Conservation (phyloP, 2,888 invertebrate species). For the Carpatolechia fugitivella region DNA sequence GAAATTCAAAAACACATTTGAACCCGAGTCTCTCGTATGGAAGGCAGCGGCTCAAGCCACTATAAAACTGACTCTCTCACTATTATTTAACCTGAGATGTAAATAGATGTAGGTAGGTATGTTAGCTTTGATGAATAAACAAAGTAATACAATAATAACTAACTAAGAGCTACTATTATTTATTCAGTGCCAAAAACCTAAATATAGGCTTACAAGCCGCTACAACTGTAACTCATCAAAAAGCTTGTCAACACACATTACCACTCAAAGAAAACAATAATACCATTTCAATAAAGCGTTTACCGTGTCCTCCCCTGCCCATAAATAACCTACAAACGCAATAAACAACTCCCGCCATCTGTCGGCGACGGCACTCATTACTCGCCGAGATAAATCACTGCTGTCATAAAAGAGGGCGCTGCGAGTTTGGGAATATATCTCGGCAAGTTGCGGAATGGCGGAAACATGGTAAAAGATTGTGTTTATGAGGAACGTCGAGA, state of each 20-base stretch:
- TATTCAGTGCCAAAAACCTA: not conserved
- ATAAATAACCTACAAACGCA: constrained; percentile 52
- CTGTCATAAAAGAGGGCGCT: constrained; percentile 63
- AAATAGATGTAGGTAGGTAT: no score
- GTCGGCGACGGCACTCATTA: constrained; percentile 60
- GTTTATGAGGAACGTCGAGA: constrained; percentile 47
- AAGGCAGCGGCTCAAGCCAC: no score
- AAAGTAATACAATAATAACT: no score
- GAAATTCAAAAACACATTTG: no score
- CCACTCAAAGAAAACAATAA: constrained; percentile 31
- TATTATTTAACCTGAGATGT: no score
- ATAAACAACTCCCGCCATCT: constrained; percentile 67
- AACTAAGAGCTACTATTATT: no score
- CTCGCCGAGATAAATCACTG: constrained; percentile 59
- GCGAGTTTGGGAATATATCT: constrained; percentile 60
- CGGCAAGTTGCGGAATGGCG: constrained; percentile 45
- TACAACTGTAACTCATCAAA: not conserved
- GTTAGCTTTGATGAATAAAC: no score
- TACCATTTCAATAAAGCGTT: constrained; percentile 29
- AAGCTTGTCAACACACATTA: constrained; percentile 25
- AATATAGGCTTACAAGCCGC: not conserved
- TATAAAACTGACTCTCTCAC: no score
- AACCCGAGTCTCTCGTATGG: no score
- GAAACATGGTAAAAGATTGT: constrained; percentile 48
- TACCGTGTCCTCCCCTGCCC: constrained; percentile 21